Percentiles rank a stretch among this genome's conserved stretches.
phyloP scores from a whole-genome alignment of 2,113 vertebrate genomes.

The Naja naja region DNA sequence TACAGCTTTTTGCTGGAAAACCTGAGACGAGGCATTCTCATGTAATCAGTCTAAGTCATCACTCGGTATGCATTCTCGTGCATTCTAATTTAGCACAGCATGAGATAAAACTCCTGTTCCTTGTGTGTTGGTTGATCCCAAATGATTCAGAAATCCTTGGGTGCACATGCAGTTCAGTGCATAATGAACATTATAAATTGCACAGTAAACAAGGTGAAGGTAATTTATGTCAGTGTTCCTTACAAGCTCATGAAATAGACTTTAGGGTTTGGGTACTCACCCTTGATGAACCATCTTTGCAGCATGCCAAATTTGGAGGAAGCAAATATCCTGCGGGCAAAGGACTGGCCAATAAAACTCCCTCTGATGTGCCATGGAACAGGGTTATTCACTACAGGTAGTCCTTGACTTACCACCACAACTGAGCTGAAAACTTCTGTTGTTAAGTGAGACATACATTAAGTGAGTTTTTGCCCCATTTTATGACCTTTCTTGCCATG shows the following conservation, averaged over 20 bases:
- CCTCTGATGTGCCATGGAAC: constrained; percentile 39
- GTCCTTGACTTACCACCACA: too few relatives aligned
- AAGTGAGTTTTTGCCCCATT: too few relatives aligned
- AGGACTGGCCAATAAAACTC: constrained; percentile 24
- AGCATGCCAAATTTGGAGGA: constrained; percentile 44
- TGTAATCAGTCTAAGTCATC: background rate
- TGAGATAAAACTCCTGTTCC: background rate
- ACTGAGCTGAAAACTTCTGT: too few relatives aligned
- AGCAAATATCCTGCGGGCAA: constrained; percentile 62
- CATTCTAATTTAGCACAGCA: background rate
- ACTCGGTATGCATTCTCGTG: background rate
- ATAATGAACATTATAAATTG: background rate
- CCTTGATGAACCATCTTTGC: background rate
- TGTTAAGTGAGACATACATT: too few relatives aligned
- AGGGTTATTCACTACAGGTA: constrained; percentile 39
- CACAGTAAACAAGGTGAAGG: background rate
- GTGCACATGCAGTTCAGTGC: background rate
- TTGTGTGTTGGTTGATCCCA: background rate
- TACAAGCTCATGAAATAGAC: background rate
- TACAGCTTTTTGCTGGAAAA: background rate
- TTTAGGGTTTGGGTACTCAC: background rate
- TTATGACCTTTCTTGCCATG: too few relatives aligned
- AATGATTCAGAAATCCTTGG: background rate
- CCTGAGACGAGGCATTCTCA: background rate
- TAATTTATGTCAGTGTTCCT: background rate